Evolutionary conservation across 2,888 invertebrate species (phyloP), one percentile per base, ranked within the genome.

Genomic region (Zhengitettix transpicula): DNA sequence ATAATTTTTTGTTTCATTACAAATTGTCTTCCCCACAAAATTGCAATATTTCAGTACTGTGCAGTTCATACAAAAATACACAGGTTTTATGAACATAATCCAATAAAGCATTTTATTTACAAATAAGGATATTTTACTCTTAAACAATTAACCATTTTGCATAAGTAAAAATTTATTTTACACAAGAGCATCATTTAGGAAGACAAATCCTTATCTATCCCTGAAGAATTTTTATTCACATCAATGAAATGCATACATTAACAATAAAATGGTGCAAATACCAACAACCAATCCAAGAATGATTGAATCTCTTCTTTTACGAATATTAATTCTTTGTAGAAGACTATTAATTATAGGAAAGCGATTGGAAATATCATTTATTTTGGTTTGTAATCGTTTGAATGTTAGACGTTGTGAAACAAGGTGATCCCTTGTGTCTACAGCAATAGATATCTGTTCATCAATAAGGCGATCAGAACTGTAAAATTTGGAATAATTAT

Each of bases 391-490:
- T 69, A 98, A 83, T 53, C 87, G 81, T 70, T 93, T 91, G 70
- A 99, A 88, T 12, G 89, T 83, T 64, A 89, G 87, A 58, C 94
- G 81, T 73, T 99, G 98, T 14, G 84, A 83, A 52, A 87, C 80
- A 66, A 99, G 78, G 73, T 95, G 92, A 65, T 99, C 98, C 67
- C 94, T 86, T 7, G 98, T 95, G 70, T 96, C 93, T 78, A 98
- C 89, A 58, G 98, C 98, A 72, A 99, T 94, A 70, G 89, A 88
- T 66, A 98, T 96, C 76, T 99, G 98, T 69, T 98, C 97, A 70
- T 96, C 96, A 15, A 98, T 82, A 70, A 98, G 74, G 65, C 89
- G 83, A 71, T 93, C 93, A 0, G 97, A 95, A 73, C 95, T 96
- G 75, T 42, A 79, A 28, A 28, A 28, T 28, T 28, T 28, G 28